phyloP scores from a whole-genome alignment of 92 coral and sea anemone species.

The Siderastrea radians region DNA sequence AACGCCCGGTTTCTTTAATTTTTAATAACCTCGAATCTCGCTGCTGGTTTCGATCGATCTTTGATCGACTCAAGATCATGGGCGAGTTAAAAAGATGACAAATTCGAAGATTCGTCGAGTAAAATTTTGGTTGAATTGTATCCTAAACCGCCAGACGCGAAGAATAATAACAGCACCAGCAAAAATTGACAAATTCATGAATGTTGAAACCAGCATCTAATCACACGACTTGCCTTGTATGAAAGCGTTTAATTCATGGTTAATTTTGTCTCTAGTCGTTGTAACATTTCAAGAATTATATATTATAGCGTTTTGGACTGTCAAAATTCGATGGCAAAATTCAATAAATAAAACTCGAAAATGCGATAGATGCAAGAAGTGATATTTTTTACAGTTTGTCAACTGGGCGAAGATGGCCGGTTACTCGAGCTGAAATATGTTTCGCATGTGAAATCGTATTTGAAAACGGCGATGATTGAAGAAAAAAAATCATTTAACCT shows the following conservation, averaged over 20 bases:
- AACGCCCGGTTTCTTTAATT: conserved; percentile 63
- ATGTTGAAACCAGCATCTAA: conserved; percentile 33
- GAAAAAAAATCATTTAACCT: neutral
- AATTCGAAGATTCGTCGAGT: neutral
- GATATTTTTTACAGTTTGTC: neutral
- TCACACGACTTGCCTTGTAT: conserved; percentile 6
- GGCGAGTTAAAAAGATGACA: conserved; percentile 1
- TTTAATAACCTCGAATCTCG: conserved; percentile 42
- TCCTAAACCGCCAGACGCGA: neutral
- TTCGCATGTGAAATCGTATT: neutral
- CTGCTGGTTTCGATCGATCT: conserved; percentile 41
- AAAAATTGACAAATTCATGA: conserved; percentile 11
- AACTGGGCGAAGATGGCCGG: conserved; percentile 1
- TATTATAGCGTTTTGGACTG: neutral
- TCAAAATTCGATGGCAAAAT: neutral
- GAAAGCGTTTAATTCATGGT: conserved; percentile 22
- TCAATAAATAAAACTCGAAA: neutral
- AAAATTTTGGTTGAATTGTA: neutral
- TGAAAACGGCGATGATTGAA: neutral
- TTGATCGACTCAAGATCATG: conserved; percentile 35
- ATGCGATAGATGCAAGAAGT: neutral
- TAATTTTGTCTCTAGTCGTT: conserved; percentile 25
- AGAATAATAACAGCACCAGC: conserved; percentile 31
- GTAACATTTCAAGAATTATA: neutral
- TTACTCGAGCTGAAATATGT: neutral